Evolutionary conservation across 2,797 vertebrate species (phyloP).

Genomic region (Sebastes miniatus): DNA sequence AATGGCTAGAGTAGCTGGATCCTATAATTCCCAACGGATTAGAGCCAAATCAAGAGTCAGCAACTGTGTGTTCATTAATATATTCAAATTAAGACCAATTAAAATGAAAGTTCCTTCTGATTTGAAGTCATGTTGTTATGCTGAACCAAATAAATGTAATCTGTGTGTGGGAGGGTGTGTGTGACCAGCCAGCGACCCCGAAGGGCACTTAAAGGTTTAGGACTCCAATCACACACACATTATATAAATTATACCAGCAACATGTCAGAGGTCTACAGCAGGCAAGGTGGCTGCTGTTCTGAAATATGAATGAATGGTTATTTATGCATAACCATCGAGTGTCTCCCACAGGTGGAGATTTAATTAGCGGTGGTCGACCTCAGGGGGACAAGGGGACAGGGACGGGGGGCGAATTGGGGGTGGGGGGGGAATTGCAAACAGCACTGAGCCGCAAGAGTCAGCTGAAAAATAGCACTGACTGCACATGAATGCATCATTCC

Average conservation of each 20-base stretch:
- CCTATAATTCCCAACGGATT: slow-evolving; percentile 11
- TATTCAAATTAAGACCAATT: not conserved
- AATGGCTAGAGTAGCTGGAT: slow-evolving; percentile 23
- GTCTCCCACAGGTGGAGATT: slow-evolving; percentile 50
- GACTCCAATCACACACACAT: slow-evolving; percentile 20
- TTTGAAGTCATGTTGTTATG: not conserved
- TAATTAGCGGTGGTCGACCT: slow-evolving; percentile 49
- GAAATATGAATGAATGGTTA: slow-evolving; percentile 60
- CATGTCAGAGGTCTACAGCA: slow-evolving; percentile 25
- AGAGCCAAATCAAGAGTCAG: not conserved
- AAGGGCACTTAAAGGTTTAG: slow-evolving; percentile 6
- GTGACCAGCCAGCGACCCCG: slow-evolving; percentile 22
- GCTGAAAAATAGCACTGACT: not conserved
- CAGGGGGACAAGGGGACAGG: not conserved
- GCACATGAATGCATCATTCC: not conserved
- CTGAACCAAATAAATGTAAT: not conserved
- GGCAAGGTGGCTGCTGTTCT: slow-evolving; percentile 16
- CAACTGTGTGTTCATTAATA: not conserved
- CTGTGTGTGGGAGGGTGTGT: not conserved
- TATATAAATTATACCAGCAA: not conserved
- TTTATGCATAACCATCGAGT: slow-evolving; percentile 42
- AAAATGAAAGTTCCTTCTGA: not conserved
- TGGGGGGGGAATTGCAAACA: not conserved
- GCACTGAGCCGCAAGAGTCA: not conserved
- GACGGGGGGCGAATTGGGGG: not conserved